Conservation (phyloP, 2,888 invertebrate species). For the Noctua comes region DNA sequence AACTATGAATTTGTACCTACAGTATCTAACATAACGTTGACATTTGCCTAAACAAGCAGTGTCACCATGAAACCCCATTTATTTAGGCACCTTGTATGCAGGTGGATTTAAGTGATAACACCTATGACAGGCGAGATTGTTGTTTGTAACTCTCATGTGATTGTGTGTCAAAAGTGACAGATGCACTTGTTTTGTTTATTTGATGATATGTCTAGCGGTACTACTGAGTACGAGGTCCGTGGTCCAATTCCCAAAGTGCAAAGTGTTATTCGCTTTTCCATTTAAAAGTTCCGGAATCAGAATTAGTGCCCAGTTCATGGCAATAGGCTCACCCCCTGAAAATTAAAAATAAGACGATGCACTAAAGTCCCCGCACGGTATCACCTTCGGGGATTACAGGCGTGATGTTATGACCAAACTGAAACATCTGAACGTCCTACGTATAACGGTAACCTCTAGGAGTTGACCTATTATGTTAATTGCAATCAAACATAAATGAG, state of each 20-base stretch:
- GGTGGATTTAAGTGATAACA: constrained; percentile 16
- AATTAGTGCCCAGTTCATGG: neutral
- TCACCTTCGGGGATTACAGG: neutral
- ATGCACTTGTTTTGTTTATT: neutral
- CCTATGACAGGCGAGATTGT: neutral
- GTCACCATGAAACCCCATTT: neutral
- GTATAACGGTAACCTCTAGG: neutral
- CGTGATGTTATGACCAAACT: neutral
- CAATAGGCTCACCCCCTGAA: neutral
- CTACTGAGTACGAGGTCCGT: neutral
- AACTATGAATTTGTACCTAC: neutral
- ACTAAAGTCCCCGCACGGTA: neutral
- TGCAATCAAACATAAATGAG: neutral
- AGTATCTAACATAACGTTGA: neutral
- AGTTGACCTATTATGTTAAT: neutral
- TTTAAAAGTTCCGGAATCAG: neutral
- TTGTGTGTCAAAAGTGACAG: constrained; percentile 2
- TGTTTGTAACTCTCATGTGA: constrained; percentile 4
- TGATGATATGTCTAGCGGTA: neutral
- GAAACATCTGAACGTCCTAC: neutral
- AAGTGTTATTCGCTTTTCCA: neutral
- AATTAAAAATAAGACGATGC: neutral
- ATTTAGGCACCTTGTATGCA: neutral
- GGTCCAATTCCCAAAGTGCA: neutral
- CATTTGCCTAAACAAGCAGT: constrained; percentile 3